A percentile compares a stretch with the other conserved stretches of the same genome.
These are phyloP conservation scores for Triops longicaudatus DNA, from an alignment of 1,140 invertebrate species.

Conservation along the genomic window DNA sequence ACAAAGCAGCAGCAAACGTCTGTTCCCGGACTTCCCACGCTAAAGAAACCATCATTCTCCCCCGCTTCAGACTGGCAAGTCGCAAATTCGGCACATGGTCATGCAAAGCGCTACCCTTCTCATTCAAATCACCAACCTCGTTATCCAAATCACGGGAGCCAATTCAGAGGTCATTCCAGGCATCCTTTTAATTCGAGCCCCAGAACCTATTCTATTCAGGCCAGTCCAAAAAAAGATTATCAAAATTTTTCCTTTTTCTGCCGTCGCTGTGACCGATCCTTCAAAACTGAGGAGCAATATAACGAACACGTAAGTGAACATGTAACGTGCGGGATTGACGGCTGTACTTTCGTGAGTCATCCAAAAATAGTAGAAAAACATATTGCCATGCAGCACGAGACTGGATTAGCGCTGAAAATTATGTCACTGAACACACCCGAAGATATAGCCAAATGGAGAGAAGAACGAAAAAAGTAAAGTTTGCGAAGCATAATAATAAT, in stretches of 20 bases:
- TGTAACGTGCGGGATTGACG: slow-evolving; percentile 54
- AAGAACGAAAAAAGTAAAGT: slow-evolving; percentile 58
- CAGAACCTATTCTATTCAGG: not conserved
- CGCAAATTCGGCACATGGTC: not conserved
- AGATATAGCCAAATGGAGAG: slow-evolving; percentile 71
- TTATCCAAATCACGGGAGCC: not conserved
- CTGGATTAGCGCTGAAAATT: slow-evolving; percentile 66
- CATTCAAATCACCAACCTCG: not conserved
- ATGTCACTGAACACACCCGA: slow-evolving; percentile 61
- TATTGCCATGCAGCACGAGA: slow-evolving; percentile 66
- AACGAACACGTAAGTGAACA: slow-evolving; percentile 58
- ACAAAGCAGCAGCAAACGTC: not conserved
- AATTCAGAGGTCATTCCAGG: not conserved
- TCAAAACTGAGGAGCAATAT: slow-evolving; percentile 49
- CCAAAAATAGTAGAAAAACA: slow-evolving; percentile 67
- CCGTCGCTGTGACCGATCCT: slow-evolving; percentile 65
- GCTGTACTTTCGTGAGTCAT: slow-evolving; percentile 70
- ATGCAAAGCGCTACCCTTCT: not conserved
- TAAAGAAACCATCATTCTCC: not conserved
- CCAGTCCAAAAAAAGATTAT: not conserved
- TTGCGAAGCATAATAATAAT: not conserved
- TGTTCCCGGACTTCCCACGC: not conserved
- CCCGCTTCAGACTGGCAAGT: not conserved
- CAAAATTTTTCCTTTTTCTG: slow-evolving; percentile 42
- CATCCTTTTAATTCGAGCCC: not conserved